phyloP scores from a whole-genome alignment of 2,797 vertebrate species.

The Vipera latastei region DNA sequence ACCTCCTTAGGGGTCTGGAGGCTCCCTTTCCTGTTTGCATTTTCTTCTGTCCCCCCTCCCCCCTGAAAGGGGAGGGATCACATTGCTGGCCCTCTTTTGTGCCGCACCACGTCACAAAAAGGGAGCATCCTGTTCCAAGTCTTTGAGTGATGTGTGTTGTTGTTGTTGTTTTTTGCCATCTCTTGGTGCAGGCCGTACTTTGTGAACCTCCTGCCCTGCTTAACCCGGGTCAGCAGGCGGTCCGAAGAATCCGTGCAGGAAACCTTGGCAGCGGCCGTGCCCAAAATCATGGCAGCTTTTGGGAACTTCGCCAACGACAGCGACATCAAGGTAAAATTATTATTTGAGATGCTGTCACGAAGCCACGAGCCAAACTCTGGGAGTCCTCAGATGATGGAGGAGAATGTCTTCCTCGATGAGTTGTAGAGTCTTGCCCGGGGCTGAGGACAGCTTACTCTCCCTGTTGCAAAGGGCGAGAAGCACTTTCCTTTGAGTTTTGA shows the following conservation, averaged over 20 bases:
- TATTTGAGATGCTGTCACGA: background rate
- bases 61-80: too few relatives aligned
- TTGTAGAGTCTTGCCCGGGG: too few relatives aligned
- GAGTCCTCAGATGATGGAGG: too few relatives aligned
- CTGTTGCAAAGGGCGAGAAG: background rate
- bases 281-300: slow-evolving; percentile 92
- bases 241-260: slow-evolving; percentile 94
- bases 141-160: background rate
- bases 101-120: background rate
- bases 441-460: background rate
- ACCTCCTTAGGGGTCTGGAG: too few relatives aligned
- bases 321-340: slow-evolving; percentile 90
- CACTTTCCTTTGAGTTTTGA: background rate
- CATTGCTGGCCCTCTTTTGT: background rate
- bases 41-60: background rate
- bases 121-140: background rate
- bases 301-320: slow-evolving; percentile 95
- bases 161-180: background rate
- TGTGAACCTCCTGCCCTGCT: slow-evolving; percentile 92
- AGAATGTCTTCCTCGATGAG: too few relatives aligned
- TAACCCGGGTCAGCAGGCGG: slow-evolving; percentile 89
- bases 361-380: background rate
- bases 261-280: slow-evolving; percentile 87
- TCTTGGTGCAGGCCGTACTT: slow-evolving; percentile 84
- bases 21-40: background rate